Evolutionary conservation across 2,888 invertebrate genomes (phyloP), one percentile per base, ranked within the genome.

Genomic region (Plusia festucae): DNA sequence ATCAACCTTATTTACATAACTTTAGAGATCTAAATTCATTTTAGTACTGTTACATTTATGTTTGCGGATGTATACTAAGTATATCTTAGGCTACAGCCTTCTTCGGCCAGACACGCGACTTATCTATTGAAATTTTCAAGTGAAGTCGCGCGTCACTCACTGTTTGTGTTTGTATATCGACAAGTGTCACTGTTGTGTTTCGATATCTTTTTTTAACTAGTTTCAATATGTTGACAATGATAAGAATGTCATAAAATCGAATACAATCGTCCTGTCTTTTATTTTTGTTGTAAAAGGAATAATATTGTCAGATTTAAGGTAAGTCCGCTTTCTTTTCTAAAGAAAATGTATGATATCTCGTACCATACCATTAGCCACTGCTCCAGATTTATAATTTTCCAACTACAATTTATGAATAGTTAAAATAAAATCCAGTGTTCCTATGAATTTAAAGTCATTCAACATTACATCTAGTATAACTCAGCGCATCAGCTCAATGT

Each of bases 121-220:
- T 92, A 93, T 93, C 91, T 91, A 88, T 88, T 86, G 88, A 91
- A 87, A 86, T 86, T 91, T 92, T 92, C 91, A 90, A 93, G 89
- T 86, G 90, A 93, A 92, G 87, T 91, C 92, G 88, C 91, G 91
- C 88, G 91, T 92, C 92, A 90, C 79, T 86, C 83, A 85, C 84
- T 90, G 85, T 92, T 90, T 91, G 86, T 87, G 79, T 88, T 91
- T 89, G 87, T 81, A 86, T 84, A 90, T 89, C 82, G 88, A 88
- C 91, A 91, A 90, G 91, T 91, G 88, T 88, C 85, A 87, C 81
- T 87, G 84, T 88, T 87, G 75, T 76, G 76, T 81, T 88, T 85
- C 85, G 87, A 89, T 89, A 88, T 86, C 81, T 85, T 82, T 73
- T 85, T 82, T 73, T 81, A 76, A 70, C 76, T 68, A 73, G 83